phyloP scores from a whole-genome alignment of 2,113 vertebrate genomes.

The Oncorhynchus keta region DNA sequence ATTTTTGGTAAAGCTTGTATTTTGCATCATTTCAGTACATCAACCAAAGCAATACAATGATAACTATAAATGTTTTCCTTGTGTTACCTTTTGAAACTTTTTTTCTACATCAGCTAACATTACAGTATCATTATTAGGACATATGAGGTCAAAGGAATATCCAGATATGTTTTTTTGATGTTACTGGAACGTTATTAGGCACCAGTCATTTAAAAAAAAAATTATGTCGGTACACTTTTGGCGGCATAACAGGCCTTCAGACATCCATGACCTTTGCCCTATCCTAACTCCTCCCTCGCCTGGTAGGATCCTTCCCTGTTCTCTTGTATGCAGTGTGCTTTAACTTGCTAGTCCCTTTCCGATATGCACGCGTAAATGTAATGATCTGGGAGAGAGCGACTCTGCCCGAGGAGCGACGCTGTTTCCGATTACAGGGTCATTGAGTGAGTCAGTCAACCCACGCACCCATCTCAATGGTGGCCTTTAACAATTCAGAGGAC shows the following conservation, averaged over 20 bases:
- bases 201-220: background rate
- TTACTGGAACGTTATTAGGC: background rate
- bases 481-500: constrained; percentile 27
- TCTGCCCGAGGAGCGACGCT: background rate
- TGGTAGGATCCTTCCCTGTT: background rate
- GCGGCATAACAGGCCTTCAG: background rate
- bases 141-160: background rate
- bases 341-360: background rate
- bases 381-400: background rate
- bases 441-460: constrained; percentile 8
- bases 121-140: background rate
- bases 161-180: background rate
- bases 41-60: background rate
- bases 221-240: background rate
- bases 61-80: background rate
- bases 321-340: no score
- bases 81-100: background rate
- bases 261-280: background rate
- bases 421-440: constrained; percentile 21
- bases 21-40: background rate
- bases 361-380: background rate
- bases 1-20: background rate
- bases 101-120: background rate
- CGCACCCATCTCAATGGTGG: constrained; percentile 9
- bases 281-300: background rate